Evolutionary conservation across 1,140 invertebrate genomes (phyloP).

Genomic region (Lysiphlebus fabarum): DNA sequence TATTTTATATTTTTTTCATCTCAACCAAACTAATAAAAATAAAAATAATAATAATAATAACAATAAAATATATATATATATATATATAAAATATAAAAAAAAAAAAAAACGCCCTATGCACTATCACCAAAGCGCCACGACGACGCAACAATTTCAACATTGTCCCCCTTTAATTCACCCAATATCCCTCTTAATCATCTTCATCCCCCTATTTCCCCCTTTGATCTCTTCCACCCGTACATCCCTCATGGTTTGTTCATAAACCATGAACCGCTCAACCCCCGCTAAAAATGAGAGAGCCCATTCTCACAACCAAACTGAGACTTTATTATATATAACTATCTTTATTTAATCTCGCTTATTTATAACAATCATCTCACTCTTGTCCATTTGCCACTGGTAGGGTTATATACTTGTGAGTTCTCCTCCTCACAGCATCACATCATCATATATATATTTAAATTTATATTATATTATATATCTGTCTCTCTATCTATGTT

Average conservation of each 20-base stretch:
- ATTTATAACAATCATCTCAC: constrained; percentile 22
- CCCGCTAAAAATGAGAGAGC: constrained; percentile 28
- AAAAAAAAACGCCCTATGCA: no score
- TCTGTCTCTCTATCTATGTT: no score
- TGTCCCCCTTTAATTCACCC: constrained; percentile 32
- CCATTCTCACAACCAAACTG: constrained; percentile 24
- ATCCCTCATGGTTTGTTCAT: neutral
- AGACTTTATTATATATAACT: constrained; percentile 51
- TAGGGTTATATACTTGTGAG: no score
- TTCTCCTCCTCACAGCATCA: no score
- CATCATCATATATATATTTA: no score
- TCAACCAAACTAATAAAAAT: constrained; percentile 16
- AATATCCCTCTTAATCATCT: constrained; percentile 20
- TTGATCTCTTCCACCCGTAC: constrained; percentile 17
- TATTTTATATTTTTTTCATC: constrained; percentile 24
- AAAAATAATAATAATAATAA: constrained; percentile 9
- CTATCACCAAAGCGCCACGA: neutral
- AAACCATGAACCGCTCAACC: neutral
- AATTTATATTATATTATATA: no score
- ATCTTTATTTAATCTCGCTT: constrained; percentile 28
- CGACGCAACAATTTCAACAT: constrained; percentile 29
- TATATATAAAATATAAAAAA: no score
- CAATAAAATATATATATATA: constrained; percentile 4
- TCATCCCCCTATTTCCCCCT: constrained; percentile 25
- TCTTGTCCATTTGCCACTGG: neutral